These are phyloP conservation scores for Cololabis saira DNA, from an alignment of 2,113 vertebrate species.

Conservation along the genomic window DNA sequence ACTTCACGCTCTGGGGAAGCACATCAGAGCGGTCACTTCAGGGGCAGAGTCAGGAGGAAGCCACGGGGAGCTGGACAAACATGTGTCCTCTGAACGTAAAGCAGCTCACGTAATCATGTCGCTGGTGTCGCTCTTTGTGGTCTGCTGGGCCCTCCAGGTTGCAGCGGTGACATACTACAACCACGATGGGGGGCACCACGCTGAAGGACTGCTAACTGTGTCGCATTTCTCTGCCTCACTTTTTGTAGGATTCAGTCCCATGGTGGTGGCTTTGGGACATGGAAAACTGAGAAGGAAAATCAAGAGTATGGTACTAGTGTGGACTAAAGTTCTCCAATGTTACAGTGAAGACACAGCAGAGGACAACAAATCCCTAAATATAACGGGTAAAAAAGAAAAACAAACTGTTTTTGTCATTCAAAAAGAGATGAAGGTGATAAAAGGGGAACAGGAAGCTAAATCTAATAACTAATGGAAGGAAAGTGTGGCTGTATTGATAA, in stretches of 20 bases:
- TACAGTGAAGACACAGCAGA: background rate
- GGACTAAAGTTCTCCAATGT: conserved; percentile 38
- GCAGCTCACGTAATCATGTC: conserved; percentile 82
- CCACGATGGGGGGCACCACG: conserved; percentile 73
- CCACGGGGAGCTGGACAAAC: conserved; percentile 62
- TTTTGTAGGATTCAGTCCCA: conserved; percentile 83
- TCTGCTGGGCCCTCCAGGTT: conserved; percentile 82
- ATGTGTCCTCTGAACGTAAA: conserved; percentile 75
- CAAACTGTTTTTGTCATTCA: conserved; percentile 45
- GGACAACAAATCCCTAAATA: background rate
- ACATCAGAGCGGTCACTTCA: conserved; percentile 74
- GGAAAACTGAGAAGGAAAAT: conserved; percentile 79
- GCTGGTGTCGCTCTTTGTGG: conserved; percentile 79
- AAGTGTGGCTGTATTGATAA: background rate
- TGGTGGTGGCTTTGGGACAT: conserved; percentile 83
- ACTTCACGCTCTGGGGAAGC: conserved; percentile 76
- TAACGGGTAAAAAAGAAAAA: conserved; percentile 15
- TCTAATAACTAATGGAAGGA: conserved; percentile 21
- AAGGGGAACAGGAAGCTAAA: conserved; percentile 31
- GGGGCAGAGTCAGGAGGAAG: conserved; percentile 19
- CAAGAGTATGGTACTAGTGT: conserved; percentile 47
- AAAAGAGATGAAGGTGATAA: conserved; percentile 30
- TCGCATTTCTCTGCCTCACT: conserved; percentile 81
- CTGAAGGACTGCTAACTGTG: conserved; percentile 78
- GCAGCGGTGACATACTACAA: conserved; percentile 84